Percentiles rank a stretch among this genome's conserved stretches.
These are phyloP conservation scores for Equus quagga DNA, from an alignment of 2,113 vertebrate genomes.

Conservation along the genomic window DNA sequence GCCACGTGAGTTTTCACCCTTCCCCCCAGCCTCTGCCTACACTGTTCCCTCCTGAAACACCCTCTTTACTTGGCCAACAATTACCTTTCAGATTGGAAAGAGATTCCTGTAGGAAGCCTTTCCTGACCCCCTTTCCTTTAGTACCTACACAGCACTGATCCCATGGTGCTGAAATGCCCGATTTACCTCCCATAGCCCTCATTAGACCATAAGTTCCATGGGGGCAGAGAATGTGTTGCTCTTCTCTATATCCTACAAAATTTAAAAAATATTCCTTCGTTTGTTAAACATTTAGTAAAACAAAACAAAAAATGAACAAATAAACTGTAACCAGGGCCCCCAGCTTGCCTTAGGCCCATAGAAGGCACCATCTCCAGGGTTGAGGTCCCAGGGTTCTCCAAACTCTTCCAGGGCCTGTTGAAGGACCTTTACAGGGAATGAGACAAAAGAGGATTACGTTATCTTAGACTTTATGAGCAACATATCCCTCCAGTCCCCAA, in stretches of 20 bases:
- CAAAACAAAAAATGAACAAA: not conserved
- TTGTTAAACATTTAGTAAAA: not conserved
- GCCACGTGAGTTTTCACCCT: not conserved
- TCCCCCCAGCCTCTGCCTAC: not conserved
- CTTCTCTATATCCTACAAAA: not conserved
- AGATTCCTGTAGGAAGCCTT: not conserved
- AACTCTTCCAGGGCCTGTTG: constrained; percentile 91
- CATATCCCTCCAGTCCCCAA: not conserved
- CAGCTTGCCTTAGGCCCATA: constrained; percentile 95
- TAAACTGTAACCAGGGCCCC: not conserved
- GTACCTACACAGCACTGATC: not conserved
- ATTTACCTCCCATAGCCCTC: not conserved
- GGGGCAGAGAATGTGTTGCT: not conserved
- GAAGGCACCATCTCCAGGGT: constrained; percentile 94
- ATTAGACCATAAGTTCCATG: too few species aligned
- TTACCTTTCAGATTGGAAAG: not conserved
- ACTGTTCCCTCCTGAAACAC: not conserved
- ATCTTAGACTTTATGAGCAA: not conserved
- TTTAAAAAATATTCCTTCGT: not conserved
- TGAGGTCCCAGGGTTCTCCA: constrained; percentile 93
- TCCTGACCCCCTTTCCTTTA: not conserved
- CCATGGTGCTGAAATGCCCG: fast-evolving
- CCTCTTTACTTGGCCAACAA: not conserved
- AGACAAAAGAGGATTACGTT: not conserved
- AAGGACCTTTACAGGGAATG: constrained; percentile 87